Evolutionary conservation across 2,113 vertebrate species (phyloP).

Genomic region (Turdus rufiventris): DNA sequence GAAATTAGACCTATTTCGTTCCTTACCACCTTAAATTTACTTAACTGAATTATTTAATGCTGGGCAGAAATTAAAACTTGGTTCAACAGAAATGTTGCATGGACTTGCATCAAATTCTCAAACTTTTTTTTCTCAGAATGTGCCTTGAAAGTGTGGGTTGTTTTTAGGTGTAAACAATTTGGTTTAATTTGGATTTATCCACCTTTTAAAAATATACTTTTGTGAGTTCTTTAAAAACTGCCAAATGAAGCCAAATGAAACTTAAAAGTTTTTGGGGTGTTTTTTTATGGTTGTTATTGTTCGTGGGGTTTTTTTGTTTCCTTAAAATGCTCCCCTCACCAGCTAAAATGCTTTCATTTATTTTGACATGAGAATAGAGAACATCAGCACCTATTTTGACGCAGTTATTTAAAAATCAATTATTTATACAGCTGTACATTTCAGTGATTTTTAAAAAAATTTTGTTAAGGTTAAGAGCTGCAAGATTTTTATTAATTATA

Average conservation of each 20-base stretch:
- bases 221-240: not conserved
- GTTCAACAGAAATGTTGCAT: not conserved
- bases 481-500: not conserved
- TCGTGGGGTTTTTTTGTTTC: not conserved
- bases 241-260: not conserved
- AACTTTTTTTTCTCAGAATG: not conserved
- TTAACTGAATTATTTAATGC: not conserved
- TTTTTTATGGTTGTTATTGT: no score
- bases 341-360: not conserved
- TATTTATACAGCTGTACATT: not conserved
- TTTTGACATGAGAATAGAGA: not conserved
- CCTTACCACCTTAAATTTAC: not conserved
- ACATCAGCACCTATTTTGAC: not conserved
- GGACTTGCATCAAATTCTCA: not conserved
- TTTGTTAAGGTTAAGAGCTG: not conserved
- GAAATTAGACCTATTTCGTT: not conserved
- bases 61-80: not conserved
- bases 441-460: not conserved
- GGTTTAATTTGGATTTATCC: not conserved
- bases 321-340: accelerated
- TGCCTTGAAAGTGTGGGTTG: not conserved
- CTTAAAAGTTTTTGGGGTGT: not conserved
- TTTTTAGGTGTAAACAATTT: not conserved
- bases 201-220: not conserved
- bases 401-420: not conserved